Evolutionary conservation across 2,113 vertebrate genomes (phyloP).

Genomic region (Guaruba guarouba): DNA sequence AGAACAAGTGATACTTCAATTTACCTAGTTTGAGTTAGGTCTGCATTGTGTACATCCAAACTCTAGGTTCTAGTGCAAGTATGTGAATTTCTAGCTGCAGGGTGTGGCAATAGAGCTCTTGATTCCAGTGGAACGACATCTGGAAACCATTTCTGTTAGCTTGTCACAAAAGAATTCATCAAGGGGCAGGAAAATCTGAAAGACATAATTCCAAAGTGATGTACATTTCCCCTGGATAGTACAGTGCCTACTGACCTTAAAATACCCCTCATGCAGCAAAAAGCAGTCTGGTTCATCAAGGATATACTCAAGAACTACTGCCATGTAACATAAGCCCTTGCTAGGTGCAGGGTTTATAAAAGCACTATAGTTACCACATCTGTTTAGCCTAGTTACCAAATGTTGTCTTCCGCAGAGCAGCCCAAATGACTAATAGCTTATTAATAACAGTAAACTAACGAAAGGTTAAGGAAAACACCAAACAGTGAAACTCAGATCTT

Average conservation of each 20-base stretch:
- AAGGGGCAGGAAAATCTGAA: not conserved
- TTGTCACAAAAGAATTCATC: not conserved
- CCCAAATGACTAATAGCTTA: not conserved
- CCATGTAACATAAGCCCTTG: not conserved
- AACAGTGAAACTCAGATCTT: not conserved
- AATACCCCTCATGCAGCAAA: not conserved
- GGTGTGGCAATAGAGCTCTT: not conserved
- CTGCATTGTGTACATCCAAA: not conserved
- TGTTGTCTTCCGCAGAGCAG: not conserved
- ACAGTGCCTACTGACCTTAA: not conserved
- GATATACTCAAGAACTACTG: not conserved
- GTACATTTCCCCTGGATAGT: not conserved
- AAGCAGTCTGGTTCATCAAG: not conserved
- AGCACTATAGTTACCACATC: not conserved
- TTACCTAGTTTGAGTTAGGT: not conserved
- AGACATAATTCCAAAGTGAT: not conserved
- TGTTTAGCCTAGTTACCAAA: not conserved
- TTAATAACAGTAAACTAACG: not conserved
- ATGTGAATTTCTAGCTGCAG: not conserved
- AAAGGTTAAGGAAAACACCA: not conserved
- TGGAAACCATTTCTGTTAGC: not conserved
- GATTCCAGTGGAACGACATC: conserved; percentile 7
- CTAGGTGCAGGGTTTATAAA: not conserved
- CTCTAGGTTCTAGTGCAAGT: not conserved
- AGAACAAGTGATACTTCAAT: not conserved